Conservation (phyloP, 1,140 invertebrate species). For the Heliconius melpomene region DNA sequence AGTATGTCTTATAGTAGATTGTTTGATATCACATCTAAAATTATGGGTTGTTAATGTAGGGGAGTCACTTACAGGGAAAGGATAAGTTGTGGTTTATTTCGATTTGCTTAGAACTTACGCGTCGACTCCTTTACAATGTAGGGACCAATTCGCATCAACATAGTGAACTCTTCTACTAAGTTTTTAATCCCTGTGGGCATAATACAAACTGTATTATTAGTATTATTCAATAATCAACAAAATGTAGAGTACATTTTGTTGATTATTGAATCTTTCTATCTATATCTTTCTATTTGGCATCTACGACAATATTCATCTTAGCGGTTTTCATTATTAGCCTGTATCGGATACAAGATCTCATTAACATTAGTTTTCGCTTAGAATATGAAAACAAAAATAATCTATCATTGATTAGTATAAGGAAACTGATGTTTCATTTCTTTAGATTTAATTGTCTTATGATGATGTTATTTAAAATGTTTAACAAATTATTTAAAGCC, state of each 20-base stretch:
- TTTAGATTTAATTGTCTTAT: slow-evolving; percentile 10
- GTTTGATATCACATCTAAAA: not conserved
- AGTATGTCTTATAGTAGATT: not conserved
- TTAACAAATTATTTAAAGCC: slow-evolving; percentile 3
- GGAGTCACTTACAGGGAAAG: slow-evolving; percentile 12
- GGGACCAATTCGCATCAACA: slow-evolving; percentile 44
- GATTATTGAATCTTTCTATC: no score
- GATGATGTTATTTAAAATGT: slow-evolving; percentile 1
- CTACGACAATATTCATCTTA: slow-evolving; percentile 38
- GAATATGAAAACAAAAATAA: not conserved
- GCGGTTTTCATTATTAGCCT: slow-evolving; percentile 27
- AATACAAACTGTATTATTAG: not conserved
- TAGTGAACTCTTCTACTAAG: slow-evolving; percentile 23
- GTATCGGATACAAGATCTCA: not conserved
- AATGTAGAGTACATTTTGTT: no score
- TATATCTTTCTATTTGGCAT: slow-evolving; percentile 30
- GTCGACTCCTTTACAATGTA: slow-evolving; percentile 39
- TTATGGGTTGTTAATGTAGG: slow-evolving; percentile 31
- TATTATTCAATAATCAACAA: not conserved
- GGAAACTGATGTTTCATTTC: not conserved
- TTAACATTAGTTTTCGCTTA: not conserved
- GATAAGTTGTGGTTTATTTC: not conserved
- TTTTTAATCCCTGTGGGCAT: not conserved
- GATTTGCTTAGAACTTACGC: no score
- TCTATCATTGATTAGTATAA: not conserved